Conservation (phyloP, 1,140 invertebrate genomes). For the Epicauta chinensis region DNA sequence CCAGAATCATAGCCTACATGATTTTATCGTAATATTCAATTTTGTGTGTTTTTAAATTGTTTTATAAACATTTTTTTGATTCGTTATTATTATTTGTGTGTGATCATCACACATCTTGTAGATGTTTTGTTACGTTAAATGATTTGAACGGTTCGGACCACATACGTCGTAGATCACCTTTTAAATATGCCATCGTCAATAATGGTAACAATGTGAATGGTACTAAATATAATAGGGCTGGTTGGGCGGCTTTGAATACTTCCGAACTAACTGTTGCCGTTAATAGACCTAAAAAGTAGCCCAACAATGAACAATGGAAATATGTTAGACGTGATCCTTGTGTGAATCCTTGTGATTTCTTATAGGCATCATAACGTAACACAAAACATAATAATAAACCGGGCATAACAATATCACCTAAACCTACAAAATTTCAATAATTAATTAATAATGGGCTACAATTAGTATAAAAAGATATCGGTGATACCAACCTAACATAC, state of each 20-base stretch:
- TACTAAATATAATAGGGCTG: constrained; percentile 92
- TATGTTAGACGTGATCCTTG: constrained; percentile 58
- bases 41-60: no score
- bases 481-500: constrained; percentile 69
- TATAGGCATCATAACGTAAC: constrained; percentile 92
- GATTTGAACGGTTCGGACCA: constrained; percentile 96
- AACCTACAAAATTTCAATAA: constrained; percentile 44
- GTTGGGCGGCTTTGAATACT: constrained; percentile 96
- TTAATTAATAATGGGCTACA: neutral
- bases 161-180: constrained; percentile 94
- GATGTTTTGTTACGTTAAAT: constrained; percentile 66
- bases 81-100: no score
- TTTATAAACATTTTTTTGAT: no score
- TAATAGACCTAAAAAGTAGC: constrained; percentile 93
- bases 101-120: constrained; percentile 58
- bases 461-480: neutral
- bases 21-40: no score
- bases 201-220: constrained; percentile 94
- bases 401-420: constrained; percentile 98
- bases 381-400: constrained; percentile 94
- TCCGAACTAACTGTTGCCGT: constrained; percentile 96
- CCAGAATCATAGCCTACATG: no score
- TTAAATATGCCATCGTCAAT: constrained; percentile 95
- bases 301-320: constrained; percentile 97
- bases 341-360: constrained; percentile 62